These are phyloP conservation scores for Bettongia penicillata DNA, from an alignment of 2,113 vertebrate genomes.

Conservation along the genomic window DNA sequence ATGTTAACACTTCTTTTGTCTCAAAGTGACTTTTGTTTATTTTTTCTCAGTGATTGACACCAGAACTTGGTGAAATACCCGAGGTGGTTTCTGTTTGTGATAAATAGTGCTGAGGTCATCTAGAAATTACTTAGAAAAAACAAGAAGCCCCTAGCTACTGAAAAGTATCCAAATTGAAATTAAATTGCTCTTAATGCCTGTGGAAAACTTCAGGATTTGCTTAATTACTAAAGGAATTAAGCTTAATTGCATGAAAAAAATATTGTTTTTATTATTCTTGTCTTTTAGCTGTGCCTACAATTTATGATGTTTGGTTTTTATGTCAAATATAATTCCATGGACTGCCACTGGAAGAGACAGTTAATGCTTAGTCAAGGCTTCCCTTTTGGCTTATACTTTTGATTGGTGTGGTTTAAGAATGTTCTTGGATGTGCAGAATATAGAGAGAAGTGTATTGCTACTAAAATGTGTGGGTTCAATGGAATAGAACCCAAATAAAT, in stretches of 20 bases:
- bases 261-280: background rate
- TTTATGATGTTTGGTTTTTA: background rate
- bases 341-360: fast-evolving
- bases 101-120: background rate
- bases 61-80: background rate
- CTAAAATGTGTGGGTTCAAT: background rate
- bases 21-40: background rate
- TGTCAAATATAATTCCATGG: background rate
- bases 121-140: background rate
- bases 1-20: background rate
- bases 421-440: background rate
- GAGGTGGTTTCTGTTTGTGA: background rate
- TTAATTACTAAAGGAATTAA: background rate
- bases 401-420: background rate
- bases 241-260: background rate
- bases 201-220: background rate
- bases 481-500: background rate
- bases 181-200: background rate
- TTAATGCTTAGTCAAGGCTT: background rate
- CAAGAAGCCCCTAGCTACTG: background rate
- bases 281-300: background rate
- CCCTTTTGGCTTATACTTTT: background rate
- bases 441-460: background rate
- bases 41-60: background rate
- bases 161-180: background rate